These are phyloP conservation scores for Drosophila neocordata DNA, from an alignment of 1,140 invertebrate species.

Conservation along the genomic window DNA sequence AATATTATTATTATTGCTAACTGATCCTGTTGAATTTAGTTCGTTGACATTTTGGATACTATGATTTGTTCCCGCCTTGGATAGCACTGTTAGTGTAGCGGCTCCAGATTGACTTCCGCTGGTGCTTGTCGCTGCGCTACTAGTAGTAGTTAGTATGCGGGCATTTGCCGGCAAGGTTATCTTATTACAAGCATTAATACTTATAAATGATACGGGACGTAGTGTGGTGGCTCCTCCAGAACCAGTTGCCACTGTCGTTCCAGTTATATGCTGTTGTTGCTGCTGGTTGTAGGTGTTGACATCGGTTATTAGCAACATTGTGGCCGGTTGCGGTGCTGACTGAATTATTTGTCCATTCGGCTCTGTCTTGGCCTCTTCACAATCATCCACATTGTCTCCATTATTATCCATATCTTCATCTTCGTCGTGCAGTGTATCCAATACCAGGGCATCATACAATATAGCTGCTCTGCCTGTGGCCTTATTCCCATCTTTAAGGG, in stretches of 20 bases:
- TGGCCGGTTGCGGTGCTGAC: conserved; percentile 34
- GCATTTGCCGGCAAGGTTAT: conserved; percentile 76
- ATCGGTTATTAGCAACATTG: conserved; percentile 75
- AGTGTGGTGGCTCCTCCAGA: conserved; percentile 43
- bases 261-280: conserved; percentile 43
- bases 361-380: conserved; percentile 2
- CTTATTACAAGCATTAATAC: conserved; percentile 78
- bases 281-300: conserved; percentile 74
- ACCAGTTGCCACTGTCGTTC: conserved; percentile 31
- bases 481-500: conserved; percentile 65
- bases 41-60: conserved; percentile 72
- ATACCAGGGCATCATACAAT: conserved; percentile 70
- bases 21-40: conserved; percentile 35
- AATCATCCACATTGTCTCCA: conserved; percentile 7
- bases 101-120: conserved; percentile 35
- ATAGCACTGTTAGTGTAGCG: conserved; percentile 65
- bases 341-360: conserved; percentile 28
- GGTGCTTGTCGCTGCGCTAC: conserved; percentile 23
- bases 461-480: conserved; percentile 69
- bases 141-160: conserved; percentile 63
- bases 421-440: conserved; percentile 71
- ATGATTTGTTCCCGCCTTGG: conserved; percentile 58
- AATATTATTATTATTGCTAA: background rate
- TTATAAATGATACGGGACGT: conserved; percentile 72
- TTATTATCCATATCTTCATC: conserved; percentile 49